Percentiles rank a stretch among this genome's conserved stretches.
phyloP scores from a whole-genome alignment of 2,113 vertebrate genomes.

The Otolemur garnettii region DNA sequence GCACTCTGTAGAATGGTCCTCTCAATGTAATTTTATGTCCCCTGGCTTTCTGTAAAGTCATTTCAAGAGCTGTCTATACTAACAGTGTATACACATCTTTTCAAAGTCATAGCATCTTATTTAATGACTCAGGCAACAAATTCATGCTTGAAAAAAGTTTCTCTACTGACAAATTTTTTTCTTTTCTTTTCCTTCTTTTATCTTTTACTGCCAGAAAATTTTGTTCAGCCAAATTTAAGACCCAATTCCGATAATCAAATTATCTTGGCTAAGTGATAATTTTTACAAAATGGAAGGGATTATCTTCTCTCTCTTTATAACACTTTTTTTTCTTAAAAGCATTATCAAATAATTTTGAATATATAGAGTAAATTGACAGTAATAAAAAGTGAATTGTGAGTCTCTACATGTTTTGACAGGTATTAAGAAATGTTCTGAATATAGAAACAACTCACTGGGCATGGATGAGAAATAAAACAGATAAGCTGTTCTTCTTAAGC shows the following conservation, averaged over 20 bases:
- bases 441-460: background rate
- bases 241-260: conserved; percentile 2
- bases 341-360: conserved; percentile 31
- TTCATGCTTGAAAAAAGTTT: conserved; percentile 12
- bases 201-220: conserved; percentile 11
- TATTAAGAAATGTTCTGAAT: background rate
- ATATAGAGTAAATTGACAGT: conserved; percentile 1
- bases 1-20: background rate
- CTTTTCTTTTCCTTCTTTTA: background rate
- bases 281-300: background rate
- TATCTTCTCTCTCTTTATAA: background rate
- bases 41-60: background rate
- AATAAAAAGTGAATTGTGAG: background rate
- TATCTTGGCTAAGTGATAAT: background rate
- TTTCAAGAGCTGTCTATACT: background rate
- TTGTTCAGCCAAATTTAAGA: conserved; percentile 10
- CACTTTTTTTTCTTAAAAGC: background rate
- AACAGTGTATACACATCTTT: background rate
- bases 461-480: background rate
- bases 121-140: conserved; percentile 17
- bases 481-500: background rate
- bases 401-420: background rate
- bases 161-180: background rate
- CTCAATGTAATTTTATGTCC: background rate
- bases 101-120: background rate